These are phyloP conservation scores for Aphelenchoides fujianensis DNA, from an alignment of 1,140 invertebrate species.

Conservation along the genomic window DNA sequence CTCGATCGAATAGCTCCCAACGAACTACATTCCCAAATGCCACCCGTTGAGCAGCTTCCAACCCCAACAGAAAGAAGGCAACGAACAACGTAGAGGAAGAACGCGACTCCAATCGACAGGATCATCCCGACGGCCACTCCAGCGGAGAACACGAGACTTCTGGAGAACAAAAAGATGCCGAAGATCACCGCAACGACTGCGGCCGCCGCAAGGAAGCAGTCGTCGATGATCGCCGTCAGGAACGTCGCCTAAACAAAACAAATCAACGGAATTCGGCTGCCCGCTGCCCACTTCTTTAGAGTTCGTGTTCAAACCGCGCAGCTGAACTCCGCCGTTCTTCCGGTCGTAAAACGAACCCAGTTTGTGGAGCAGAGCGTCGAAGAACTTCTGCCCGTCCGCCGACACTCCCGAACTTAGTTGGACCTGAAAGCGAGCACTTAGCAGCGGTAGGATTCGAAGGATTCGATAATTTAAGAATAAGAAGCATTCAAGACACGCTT, in stretches of 20 bases:
- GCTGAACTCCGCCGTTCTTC: slow-evolving; percentile 34
- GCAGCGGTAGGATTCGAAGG: too few relatives aligned
- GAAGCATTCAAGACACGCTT: too few relatives aligned
- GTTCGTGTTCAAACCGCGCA: slow-evolving; percentile 53
- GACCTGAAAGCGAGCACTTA: too few relatives aligned
- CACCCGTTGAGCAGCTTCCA: too few relatives aligned
- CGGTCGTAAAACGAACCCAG: slow-evolving; percentile 3
- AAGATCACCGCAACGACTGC: slow-evolving; percentile 60
- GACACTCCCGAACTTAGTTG: neutral
- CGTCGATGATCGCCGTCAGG: slow-evolving; percentile 29
- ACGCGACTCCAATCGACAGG: slow-evolving; percentile 64
- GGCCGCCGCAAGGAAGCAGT: slow-evolving; percentile 62
- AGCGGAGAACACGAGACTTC: slow-evolving; percentile 64
- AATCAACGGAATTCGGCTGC: too few relatives aligned
- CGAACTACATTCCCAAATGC: too few relatives aligned
- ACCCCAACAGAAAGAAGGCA: neutral
- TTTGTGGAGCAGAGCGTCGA: neutral
- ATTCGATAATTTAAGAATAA: too few relatives aligned
- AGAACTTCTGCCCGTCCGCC: neutral
- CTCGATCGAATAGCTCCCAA: too few relatives aligned
- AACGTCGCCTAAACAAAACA: neutral
- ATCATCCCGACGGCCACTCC: slow-evolving; percentile 63
- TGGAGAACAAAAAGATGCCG: slow-evolving; percentile 63
- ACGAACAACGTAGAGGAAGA: slow-evolving; percentile 63
- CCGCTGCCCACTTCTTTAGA: slow-evolving; percentile 1